Evolutionary conservation across 2,888 invertebrate species (phyloP), one percentile per base, ranked within the genome.

Genomic region (Ptychoptera contaminata): DNA sequence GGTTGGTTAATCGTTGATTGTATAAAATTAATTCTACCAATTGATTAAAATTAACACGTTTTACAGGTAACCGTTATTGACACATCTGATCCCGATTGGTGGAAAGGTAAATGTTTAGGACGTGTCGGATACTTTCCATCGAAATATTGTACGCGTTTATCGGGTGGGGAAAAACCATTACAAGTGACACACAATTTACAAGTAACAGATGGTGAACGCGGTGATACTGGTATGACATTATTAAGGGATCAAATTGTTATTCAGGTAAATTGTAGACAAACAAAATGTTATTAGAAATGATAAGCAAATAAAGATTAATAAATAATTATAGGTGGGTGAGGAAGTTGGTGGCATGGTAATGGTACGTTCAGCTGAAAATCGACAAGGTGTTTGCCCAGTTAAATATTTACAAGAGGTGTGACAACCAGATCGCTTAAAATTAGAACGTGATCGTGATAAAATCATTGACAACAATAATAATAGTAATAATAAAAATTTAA

Each of bases 321-420:
- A 9, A 8, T 79, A 80, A 38, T 46, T 44, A 8, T 42, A 65
- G 69, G 75, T 88, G 8, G 90, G 90, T 2, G 92, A 93, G 51
- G 93, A 93, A 59, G 73, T 87, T 1, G 88, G 91, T 57, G 93
- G 92, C 23, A 90, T 91, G 77, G 85, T 93, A 49, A 84, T 87
- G 79, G 88, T 94, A 50, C 78, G 92, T 44, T 87, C 87, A 40
- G 91, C 91, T 1, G 87, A 90, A 59, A 90, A 88, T 70, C 86
- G 87, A 54, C 88, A 91, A 66, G 90, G 87, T 47, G 80, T 87
- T 52, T 94, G 93, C 67, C 93, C 93, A n/a, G 67, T 88, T 37
- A 91, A 90, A 65, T 94, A 90, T 62, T 74, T 94, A 49, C 87
- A 90, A 70, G 92, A 93, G 70, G 88, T 91, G 82, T 90, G 88